Percentiles rank a stretch among this genome's conserved stretches.
Conservation (phyloP, 92 coral and sea anemone species). For the Parazoanthus atlanticus region DNA sequence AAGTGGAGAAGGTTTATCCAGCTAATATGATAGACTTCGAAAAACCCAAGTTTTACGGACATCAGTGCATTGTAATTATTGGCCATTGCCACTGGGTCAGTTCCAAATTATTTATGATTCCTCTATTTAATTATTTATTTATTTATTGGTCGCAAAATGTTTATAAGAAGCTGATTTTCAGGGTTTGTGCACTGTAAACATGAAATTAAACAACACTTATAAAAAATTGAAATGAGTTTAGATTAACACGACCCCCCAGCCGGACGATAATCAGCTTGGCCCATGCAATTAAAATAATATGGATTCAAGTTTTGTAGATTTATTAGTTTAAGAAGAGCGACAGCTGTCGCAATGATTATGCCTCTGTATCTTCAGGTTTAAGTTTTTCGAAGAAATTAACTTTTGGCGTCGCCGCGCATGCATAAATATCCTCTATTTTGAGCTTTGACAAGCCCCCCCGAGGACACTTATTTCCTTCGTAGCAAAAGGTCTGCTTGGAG, state of each 20-base stretch:
- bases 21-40: too few species aligned
- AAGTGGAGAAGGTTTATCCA: too few species aligned
- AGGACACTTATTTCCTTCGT: too few species aligned
- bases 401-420: not conserved
- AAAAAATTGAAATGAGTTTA: too few species aligned
- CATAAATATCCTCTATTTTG: not conserved
- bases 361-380: not conserved
- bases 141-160: not conserved
- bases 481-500: too few species aligned
- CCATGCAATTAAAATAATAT: not conserved
- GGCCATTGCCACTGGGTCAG: not conserved
- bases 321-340: not conserved
- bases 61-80: too few species aligned
- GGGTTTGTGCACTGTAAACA: not conserved
- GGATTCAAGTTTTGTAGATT: not conserved
- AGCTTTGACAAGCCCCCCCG: too few species aligned
- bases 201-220: not conserved
- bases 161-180: not conserved
- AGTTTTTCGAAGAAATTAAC: too few species aligned
- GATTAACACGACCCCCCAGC: too few species aligned
- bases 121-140: not conserved
- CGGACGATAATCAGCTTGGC: too few species aligned
- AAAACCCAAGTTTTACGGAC: too few species aligned
- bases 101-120: not conserved
- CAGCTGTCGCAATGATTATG: not conserved